A percentile compares a stretch with the other conserved stretches of the same genome.
Conservation (phyloP, 2,797 vertebrate species). For the Atherinosoma microstoma region DNA sequence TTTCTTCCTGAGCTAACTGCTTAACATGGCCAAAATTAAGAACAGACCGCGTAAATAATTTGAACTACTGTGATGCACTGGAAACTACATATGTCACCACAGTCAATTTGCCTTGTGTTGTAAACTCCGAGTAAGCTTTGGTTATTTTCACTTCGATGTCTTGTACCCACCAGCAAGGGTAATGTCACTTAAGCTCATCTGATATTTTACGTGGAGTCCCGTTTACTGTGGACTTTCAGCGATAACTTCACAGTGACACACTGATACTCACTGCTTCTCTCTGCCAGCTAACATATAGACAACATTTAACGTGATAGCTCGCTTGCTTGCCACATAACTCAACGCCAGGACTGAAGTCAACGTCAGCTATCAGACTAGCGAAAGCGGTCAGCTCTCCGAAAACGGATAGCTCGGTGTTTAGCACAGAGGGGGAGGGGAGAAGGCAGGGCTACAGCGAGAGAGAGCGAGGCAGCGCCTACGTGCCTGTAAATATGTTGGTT, state of each 20-base stretch:
- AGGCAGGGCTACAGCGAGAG: constrained; percentile 46
- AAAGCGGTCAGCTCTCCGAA: constrained; percentile 56
- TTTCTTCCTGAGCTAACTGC: constrained; percentile 36
- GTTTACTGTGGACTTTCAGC: constrained; percentile 26
- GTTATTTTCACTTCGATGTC: constrained; percentile 24
- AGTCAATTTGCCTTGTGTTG: neutral
- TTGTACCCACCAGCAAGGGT: constrained; percentile 20
- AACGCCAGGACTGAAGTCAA: constrained; percentile 42
- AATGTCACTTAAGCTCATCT: constrained; percentile 42
- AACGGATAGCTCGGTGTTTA: constrained; percentile 67
- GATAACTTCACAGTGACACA: constrained; percentile 17
- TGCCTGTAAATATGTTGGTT: constrained; percentile 39
- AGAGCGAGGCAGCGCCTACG: constrained; percentile 61
- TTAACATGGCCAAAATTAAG: constrained; percentile 16
- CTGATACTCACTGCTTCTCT: neutral
- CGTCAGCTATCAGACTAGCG: constrained; percentile 59
- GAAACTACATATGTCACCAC: neutral
- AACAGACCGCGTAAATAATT: constrained; percentile 7
- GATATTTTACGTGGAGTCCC: constrained; percentile 30
- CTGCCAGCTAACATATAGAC: neutral
- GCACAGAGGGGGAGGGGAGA: constrained; percentile 77
- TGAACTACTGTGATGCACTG: neutral
- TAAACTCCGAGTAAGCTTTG: constrained; percentile 2
- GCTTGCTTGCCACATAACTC: constrained; percentile 34
- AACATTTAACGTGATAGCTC: neutral